Conservation (phyloP, 2,888 invertebrate species). For the Neoascia interrupta region DNA sequence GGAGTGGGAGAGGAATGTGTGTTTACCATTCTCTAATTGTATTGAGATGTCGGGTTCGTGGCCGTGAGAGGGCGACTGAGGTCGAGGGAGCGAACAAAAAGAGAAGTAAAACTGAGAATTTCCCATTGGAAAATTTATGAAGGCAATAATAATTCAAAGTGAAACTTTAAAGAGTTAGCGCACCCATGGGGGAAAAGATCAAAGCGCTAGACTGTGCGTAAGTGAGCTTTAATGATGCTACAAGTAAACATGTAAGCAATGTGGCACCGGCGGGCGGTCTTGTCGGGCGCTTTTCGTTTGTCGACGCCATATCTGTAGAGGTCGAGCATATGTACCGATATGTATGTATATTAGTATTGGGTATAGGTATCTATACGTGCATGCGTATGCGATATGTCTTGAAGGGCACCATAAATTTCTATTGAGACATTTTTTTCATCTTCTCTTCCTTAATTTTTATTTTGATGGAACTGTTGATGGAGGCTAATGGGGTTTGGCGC, state of each 20-base stretch:
- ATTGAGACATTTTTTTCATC: constrained; percentile 51
- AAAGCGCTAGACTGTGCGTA: constrained; percentile 49
- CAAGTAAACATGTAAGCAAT: constrained; percentile 50
- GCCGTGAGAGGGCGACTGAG: not conserved
- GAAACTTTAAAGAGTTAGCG: constrained; percentile 59
- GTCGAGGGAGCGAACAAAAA: not conserved
- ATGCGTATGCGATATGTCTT: constrained; percentile 1
- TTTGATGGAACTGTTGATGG: constrained; percentile 55
- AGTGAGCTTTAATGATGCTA: constrained; percentile 55
- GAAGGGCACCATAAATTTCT: constrained; percentile 47
- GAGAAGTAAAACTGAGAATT: constrained; percentile 27
- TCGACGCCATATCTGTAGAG: constrained; percentile 27
- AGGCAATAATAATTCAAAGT: constrained; percentile 56
- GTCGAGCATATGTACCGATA: not conserved
- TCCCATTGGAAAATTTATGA: constrained; percentile 63
- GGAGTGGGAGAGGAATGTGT: constrained; percentile 1
- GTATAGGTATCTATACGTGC: not conserved
- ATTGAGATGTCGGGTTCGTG: constrained; percentile 26
- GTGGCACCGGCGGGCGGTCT: constrained; percentile 58
- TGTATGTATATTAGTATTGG: not conserved
- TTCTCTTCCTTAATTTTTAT: constrained; percentile 51
- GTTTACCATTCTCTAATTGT: constrained; percentile 40
- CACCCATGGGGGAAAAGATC: constrained; percentile 49
- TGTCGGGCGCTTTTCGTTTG: constrained; percentile 47
- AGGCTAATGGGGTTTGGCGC: constrained; percentile 52